Percentiles rank a stretch among this genome's conserved stretches.
Conservation (phyloP, 2,113 vertebrate genomes). For the Ibidorhyncha struthersii region DNA sequence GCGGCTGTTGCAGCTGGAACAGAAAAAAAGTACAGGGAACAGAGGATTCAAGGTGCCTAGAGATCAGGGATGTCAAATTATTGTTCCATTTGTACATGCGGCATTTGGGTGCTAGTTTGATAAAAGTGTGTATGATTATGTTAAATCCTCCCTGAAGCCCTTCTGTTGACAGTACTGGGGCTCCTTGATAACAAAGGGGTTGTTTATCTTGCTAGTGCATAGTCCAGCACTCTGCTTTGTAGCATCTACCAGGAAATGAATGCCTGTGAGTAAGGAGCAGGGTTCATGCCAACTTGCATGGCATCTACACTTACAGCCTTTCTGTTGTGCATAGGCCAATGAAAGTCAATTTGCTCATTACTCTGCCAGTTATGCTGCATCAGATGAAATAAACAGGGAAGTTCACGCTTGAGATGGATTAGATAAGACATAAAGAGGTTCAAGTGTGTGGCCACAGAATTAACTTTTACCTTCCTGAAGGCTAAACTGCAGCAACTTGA, state of each 20-base stretch:
- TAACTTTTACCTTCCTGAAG: slow-evolving; percentile 1
- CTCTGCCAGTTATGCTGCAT: neutral
- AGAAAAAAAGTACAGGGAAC: neutral
- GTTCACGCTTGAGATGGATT: slow-evolving; percentile 1
- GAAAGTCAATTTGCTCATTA: neutral
- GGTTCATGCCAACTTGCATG: neutral
- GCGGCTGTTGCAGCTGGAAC: neutral
- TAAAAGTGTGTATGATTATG: neutral
- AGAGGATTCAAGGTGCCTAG: neutral
- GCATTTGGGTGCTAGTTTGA: neutral
- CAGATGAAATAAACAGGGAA: slow-evolving; percentile 8
- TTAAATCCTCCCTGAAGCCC: neutral
- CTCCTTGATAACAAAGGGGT: slow-evolving; percentile 21
- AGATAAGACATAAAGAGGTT: slow-evolving; percentile 15
- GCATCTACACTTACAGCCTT: neutral
- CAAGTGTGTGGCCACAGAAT: neutral
- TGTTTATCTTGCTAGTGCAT: slow-evolving; percentile 12
- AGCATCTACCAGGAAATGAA: slow-evolving; percentile 19
- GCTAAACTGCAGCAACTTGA: neutral
- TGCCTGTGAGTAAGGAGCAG: neutral
- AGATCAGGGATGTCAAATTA: neutral
- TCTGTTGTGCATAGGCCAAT: neutral
- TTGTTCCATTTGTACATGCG: neutral
- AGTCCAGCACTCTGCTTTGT: neutral
- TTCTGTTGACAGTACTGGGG: neutral